A percentile compares a stretch with the other conserved stretches of the same genome.
Conservation (phyloP, 2,113 vertebrate genomes). For the Chionomys nivalis region DNA sequence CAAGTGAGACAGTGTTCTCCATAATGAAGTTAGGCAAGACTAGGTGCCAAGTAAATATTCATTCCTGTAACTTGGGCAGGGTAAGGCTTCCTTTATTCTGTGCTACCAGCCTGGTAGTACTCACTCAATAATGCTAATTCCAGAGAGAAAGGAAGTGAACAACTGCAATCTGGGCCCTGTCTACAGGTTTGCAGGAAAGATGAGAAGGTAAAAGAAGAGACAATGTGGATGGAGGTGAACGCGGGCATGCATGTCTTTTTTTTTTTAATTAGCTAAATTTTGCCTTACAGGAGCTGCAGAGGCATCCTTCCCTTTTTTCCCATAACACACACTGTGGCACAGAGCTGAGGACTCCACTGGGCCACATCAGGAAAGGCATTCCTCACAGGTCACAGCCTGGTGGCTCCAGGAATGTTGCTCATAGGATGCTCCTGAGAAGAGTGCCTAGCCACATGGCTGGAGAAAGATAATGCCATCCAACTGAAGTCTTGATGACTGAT, state of each 20-base stretch:
- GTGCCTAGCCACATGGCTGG: background rate
- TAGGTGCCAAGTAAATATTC: background rate
- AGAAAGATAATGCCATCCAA: slow-evolving; percentile 44
- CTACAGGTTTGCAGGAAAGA: background rate
- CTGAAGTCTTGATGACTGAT: slow-evolving; percentile 43
- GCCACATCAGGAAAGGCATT: fast-evolving
- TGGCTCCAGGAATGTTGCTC: background rate
- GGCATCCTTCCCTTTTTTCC: background rate
- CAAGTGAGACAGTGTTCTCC: background rate
- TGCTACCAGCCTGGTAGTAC: too few relatives aligned
- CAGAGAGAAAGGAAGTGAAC: background rate
- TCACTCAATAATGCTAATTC: background rate
- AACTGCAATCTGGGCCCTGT: background rate
- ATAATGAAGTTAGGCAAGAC: background rate
- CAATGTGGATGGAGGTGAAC: background rate
- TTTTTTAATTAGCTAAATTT: background rate
- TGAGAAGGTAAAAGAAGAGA: background rate
- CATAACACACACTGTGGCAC: background rate
- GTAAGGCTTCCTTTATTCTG: too few relatives aligned
- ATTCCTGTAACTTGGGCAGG: background rate
- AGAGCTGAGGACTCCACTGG: background rate
- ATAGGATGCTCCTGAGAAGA: background rate
- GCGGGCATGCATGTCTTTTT: background rate
- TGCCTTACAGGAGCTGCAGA: background rate
- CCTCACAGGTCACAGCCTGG: background rate